Evolutionary conservation across 2,797 vertebrate species (phyloP), one percentile per base, ranked within the genome.

Genomic region (Botia kubotai): DNA sequence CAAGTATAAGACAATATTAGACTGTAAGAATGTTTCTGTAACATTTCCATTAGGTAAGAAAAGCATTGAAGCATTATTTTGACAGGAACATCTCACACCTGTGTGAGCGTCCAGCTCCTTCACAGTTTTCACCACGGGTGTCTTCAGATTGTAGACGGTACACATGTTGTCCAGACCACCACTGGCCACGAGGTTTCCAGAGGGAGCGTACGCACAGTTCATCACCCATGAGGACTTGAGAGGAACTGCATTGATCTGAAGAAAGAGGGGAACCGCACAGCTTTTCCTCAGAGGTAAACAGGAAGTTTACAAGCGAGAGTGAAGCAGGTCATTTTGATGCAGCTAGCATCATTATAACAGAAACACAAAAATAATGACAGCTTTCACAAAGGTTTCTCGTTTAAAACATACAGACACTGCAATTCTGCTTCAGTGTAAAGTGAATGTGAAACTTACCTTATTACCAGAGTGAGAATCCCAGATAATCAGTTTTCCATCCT

Each of bases 221-320:
- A 97, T 97, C 87, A 97, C 96, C 96, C 96, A 96, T 29, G 96
- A 95, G 1, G 96, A 97, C 85, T 96, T 94, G 33, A 97, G 93
- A 0, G 96, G 96, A 79, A 97, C 95, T 11, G 95, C 96, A 0
- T 94, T 91, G 83, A 96, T 71, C 95, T 96, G 84, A 11, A 63
- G 19, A 80, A 52, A 33, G 17, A 26, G 43, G 66, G 10, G 57
- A 69, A 14, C 6, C 29, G 21, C 23, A n/a, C 17, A 0, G 13
- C 50, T 23, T 67, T 26, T 8, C 6, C 13, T 19, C 13, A 17
- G 1, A 73, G 11, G 52, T 66, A 67, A 36, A 39, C 65, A 33
- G 58, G 74, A 66, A 55, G 16, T 21, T 21, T 17, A 5, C 1
- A 17, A n/a, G 3, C 3, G 48, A 50, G 13, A 50, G 11, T 14